Evolutionary conservation across 2,797 vertebrate species (phyloP).

Genomic region (Hafferia zeledoni): DNA sequence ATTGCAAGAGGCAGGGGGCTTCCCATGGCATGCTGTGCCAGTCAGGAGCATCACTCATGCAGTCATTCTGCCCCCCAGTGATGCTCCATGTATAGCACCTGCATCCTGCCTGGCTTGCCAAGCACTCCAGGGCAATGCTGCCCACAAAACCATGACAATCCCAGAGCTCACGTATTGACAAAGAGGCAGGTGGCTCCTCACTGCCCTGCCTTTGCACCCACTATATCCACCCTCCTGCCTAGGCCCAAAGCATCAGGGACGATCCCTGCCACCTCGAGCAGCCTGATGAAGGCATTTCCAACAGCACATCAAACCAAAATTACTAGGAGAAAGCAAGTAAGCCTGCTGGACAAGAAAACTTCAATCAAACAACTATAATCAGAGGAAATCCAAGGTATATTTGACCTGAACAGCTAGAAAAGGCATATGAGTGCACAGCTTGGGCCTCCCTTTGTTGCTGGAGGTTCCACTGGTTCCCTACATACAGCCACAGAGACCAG

Average conservation of each 20-base stretch:
- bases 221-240: not conserved
- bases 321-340: not conserved
- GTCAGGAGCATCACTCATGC: not conserved
- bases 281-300: not conserved
- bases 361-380: not conserved
- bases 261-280: not conserved
- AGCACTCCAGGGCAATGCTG: accelerated
- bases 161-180: not conserved
- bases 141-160: accelerated
- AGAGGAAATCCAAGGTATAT: not conserved
- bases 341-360: not conserved
- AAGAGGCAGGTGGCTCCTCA: accelerated
- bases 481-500: not conserved
- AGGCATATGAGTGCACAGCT: not conserved
- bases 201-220: not conserved
- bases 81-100: accelerated
- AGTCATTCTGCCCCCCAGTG: not conserved
- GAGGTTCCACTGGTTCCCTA: accelerated
- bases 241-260: accelerated
- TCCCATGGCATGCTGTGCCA: accelerated
- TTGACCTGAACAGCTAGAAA: not conserved
- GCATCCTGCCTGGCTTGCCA: not conserved
- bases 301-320: not conserved
- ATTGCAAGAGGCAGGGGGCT: not conserved
- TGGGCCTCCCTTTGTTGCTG: not conserved